Base-by-base conservation (phyloP, 2,888 invertebrate genomes). In the Stegana nigrithorax region DNA sequence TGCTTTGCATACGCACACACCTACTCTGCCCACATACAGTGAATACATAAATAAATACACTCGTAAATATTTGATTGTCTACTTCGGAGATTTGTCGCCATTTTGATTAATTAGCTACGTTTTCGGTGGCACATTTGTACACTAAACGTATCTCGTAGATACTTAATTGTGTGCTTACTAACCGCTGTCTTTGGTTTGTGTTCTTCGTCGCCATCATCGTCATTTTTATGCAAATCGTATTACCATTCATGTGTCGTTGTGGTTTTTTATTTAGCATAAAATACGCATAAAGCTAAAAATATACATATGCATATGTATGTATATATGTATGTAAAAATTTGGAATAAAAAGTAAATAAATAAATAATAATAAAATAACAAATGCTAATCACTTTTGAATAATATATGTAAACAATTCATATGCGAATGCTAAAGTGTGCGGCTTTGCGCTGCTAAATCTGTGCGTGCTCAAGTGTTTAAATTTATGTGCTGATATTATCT, bases 401-500 rank as follows among this genome's bases (percentile, higher is more conserved):
- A 39, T 39, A 17, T 39, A 39, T 39, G 6, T 17, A 39, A 7
- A 14, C 39, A 6, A 14, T 39, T 39, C 14, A n/a, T n/a, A n/a
- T n/a, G n/a, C n/a, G n/a, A n/a, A n/a, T n/a, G n/a, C n/a, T n/a
- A n/a, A n/a, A n/a, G n/a, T n/a, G n/a, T n/a, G n/a, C n/a, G n/a
- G n/a, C n/a, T n/a, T n/a, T n/a, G n/a, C n/a, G n/a, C n/a, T n/a
- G n/a, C n/a, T n/a, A n/a, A n/a, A n/a, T n/a, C n/a, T n/a, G n/a
- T n/a, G n/a, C n/a, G n/a, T 39, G 39, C 17, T 44, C 51, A 51
- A 51, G 51, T 51, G 51, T 55, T 32, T 27, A 55, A 36, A 55
- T 55, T 55, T 55, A 55, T 55, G 53, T 55, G 53, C 36, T 55
- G 36, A 55, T 55, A 36, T 55, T 29, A 55, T 55, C 53, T 8